These are phyloP conservation scores for Melanchra persicariae DNA, from an alignment of 2,888 invertebrate species.

Conservation along the genomic window DNA sequence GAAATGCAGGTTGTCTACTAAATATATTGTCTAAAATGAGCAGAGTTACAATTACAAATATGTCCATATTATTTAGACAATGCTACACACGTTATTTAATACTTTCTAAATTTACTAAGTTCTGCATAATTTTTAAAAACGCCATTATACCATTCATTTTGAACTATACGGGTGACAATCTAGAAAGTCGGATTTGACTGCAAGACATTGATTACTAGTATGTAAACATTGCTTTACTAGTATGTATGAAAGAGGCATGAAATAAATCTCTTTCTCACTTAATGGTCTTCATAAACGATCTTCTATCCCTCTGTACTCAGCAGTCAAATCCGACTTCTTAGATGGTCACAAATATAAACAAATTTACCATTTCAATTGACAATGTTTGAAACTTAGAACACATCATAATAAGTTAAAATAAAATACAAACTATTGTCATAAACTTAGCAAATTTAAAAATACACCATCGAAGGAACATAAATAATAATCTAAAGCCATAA, in stretches of 20 bases:
- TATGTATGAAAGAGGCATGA: too few relatives aligned
- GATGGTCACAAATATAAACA: too few relatives aligned
- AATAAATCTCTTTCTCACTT: too few relatives aligned
- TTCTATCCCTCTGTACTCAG: too few relatives aligned
- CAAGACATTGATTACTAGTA: too few relatives aligned
- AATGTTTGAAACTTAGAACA: conserved; percentile 62
- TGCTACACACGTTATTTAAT: conserved; percentile 22
- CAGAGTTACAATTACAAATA: conserved; percentile 64
- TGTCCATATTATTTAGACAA: conserved; percentile 46
- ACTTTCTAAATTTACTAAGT: conserved; percentile 56
- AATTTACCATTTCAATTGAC: conserved; percentile 66
- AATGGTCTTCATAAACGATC: too few relatives aligned
- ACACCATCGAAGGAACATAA: conserved; percentile 72
- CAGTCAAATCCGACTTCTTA: too few relatives aligned
- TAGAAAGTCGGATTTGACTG: too few relatives aligned
- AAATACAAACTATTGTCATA: conserved; percentile 80
- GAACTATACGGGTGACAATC: too few relatives aligned
- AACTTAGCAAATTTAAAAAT: conserved; percentile 77
- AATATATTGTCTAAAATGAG: conserved; percentile 85
- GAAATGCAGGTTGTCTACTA: conserved; percentile 75
- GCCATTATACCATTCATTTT: conserved; percentile 32
- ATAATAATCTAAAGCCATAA: conserved; percentile 66
- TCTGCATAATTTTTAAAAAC: conserved; percentile 30
- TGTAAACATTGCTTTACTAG: too few relatives aligned
- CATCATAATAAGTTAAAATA: conserved; percentile 46